Evolutionary conservation across 2,113 vertebrate genomes (phyloP).

Genomic region (Podarcis cretensis): DNA sequence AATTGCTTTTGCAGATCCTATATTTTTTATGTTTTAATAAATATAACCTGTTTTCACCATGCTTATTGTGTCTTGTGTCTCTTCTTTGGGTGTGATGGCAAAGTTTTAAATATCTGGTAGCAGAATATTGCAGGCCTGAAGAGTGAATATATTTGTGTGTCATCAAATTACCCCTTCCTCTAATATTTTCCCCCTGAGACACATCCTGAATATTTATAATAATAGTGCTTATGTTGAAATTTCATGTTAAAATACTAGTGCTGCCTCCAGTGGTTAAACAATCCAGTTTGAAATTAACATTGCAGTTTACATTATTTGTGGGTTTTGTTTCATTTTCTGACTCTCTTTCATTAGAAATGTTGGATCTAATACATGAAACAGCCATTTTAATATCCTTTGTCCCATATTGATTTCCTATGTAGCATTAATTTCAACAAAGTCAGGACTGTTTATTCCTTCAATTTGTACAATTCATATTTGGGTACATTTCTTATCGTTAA

Average conservation of each 20-base stretch:
- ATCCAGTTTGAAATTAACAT: background rate
- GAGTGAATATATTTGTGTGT: no score
- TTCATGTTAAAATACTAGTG: background rate
- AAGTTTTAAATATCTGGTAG: no score
- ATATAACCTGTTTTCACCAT: no score
- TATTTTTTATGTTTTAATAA: no score
- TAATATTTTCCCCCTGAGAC: no score
- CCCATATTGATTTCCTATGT: constrained; percentile 27
- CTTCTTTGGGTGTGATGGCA: no score
- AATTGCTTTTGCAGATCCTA: no score
- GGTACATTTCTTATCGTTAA: background rate
- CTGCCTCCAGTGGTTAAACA: background rate
- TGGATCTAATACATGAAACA: constrained; percentile 17
- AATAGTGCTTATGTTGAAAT: background rate
- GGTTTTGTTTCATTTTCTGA: background rate
- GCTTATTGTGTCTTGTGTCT: no score
- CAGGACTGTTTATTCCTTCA: background rate
- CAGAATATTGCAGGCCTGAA: no score
- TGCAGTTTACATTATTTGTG: background rate
- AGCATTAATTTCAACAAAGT: constrained; percentile 5
- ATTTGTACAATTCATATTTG: background rate
- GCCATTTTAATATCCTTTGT: constrained; percentile 36
- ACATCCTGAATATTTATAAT: background rate
- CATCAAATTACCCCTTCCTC: no score
- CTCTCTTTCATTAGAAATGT: constrained; percentile 19